These are phyloP conservation scores for Gymnorhina tibicen DNA, from an alignment of 2,113 vertebrate genomes.

Conservation along the genomic window DNA sequence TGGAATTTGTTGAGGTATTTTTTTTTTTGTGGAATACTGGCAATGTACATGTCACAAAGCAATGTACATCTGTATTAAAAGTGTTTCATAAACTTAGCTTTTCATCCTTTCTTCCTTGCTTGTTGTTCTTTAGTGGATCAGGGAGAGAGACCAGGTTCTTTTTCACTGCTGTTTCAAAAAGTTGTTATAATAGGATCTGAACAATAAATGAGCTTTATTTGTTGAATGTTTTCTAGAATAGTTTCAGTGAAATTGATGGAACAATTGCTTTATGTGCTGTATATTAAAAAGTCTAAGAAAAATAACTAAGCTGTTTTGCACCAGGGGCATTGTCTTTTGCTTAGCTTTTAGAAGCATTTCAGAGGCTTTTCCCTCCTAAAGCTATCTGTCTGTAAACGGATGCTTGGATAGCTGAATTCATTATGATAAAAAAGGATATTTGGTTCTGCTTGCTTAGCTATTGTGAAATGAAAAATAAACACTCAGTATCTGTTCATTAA, in stretches of 20 bases:
- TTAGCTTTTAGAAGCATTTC: not conserved
- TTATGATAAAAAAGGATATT: not conserved
- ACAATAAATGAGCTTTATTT: not conserved
- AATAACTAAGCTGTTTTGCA: not conserved
- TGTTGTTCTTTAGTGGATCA: not conserved
- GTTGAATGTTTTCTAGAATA: not conserved
- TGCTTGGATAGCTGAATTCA: not conserved
- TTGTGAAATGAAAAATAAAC: constrained; percentile 4
- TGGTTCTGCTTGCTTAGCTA: not conserved
- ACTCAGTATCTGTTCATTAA: not conserved
- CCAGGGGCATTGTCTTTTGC: not conserved
- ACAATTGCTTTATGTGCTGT: not conserved
- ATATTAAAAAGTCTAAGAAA: not conserved
- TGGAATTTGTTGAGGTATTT: not conserved
- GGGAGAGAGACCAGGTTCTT: not conserved
- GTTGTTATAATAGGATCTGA: not conserved
- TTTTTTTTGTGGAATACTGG: not conserved
- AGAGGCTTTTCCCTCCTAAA: not conserved
- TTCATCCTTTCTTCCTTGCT: not conserved
- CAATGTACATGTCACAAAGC: not conserved
- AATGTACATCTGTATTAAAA: not conserved
- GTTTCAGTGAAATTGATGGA: not conserved
- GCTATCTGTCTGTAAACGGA: not conserved
- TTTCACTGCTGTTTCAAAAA: not conserved
- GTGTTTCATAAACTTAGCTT: not conserved